phyloP scores from a whole-genome alignment of 2,888 invertebrate species.

The Saturnia japonica region DNA sequence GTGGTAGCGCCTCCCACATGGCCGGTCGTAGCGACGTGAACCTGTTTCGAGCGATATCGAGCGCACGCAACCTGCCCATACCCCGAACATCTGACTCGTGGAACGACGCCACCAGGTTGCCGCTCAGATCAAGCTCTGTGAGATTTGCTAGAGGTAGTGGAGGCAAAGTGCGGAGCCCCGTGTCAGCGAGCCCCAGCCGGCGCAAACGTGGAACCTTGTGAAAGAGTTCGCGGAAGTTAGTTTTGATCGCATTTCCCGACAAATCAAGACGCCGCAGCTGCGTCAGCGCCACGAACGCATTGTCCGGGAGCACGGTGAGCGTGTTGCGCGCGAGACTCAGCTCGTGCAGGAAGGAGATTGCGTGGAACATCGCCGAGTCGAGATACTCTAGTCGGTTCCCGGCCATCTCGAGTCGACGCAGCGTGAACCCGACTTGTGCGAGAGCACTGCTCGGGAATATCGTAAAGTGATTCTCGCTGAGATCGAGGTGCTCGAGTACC shows the following conservation, averaged over 20 bases:
- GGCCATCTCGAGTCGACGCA: conserved; percentile 87
- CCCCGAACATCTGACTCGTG: conserved; percentile 84
- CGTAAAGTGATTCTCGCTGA: conserved; percentile 86
- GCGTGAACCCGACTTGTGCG: conserved; percentile 87
- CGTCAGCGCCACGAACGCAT: conserved; percentile 88
- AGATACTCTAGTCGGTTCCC: conserved; percentile 90
- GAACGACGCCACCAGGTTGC: conserved; percentile 85
- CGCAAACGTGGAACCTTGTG: conserved; percentile 88
- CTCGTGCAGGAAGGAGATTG: conserved; percentile 85
- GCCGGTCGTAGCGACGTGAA: conserved; percentile 85
- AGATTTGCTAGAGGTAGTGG: conserved; percentile 84
- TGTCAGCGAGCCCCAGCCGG: conserved; percentile 84
- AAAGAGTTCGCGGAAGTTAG: conserved; percentile 90
- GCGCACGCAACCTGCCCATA: conserved; percentile 83
- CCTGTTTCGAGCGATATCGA: conserved; percentile 87
- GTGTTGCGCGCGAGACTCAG: conserved; percentile 88
- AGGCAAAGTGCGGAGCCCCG: conserved; percentile 86
- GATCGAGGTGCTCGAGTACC: conserved; percentile 87
- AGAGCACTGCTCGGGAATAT: conserved; percentile 88
- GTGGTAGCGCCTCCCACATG: conserved; percentile 84
- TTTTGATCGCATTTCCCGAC: conserved; percentile 87
- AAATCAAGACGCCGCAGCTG: conserved; percentile 88
- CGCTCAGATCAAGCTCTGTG: conserved; percentile 87
- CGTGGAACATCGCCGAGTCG: conserved; percentile 89
- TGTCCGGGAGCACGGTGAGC: conserved; percentile 90